A percentile compares a stretch with the other conserved stretches of the same genome.
Evolutionary conservation across 2,113 vertebrate genomes (phyloP).

Genomic region (Siniperca chuatsi): DNA sequence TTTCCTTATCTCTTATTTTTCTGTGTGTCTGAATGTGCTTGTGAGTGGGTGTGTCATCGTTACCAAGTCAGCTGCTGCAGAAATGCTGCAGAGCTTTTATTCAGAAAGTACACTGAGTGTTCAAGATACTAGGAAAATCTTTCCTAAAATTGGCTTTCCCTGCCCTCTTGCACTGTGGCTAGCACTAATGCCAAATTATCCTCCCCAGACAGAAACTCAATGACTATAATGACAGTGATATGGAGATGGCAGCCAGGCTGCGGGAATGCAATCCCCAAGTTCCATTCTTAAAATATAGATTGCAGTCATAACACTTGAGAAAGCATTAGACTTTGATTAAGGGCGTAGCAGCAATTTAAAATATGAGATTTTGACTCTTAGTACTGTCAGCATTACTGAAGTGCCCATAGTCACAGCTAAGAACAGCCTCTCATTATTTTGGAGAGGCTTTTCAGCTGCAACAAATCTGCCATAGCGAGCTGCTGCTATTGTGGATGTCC

Average conservation of each 20-base stretch:
- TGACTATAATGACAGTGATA: slow-evolving; percentile 16
- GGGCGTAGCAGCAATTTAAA: slow-evolving; percentile 12
- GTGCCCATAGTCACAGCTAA: not conserved
- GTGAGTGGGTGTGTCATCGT: not conserved
- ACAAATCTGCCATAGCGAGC: not conserved
- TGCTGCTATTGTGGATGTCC: not conserved
- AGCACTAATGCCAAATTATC: slow-evolving; percentile 15
- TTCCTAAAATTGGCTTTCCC: not conserved
- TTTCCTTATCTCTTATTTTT: no score
- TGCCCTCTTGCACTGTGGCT: not conserved
- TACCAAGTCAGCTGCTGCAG: slow-evolving; percentile 4
- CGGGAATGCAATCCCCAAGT: not conserved
- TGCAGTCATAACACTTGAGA: slow-evolving; percentile 25
- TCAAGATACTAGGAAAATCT: not conserved
- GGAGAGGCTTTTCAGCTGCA: slow-evolving; percentile 20
- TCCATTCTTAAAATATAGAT: slow-evolving; percentile 23
- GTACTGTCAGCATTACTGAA: slow-evolving; percentile 25
- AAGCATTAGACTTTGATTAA: slow-evolving; percentile 38
- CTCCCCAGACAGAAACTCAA: slow-evolving; percentile 16
- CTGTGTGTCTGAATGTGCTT: no score
- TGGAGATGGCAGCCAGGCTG: not conserved
- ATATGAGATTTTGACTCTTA: slow-evolving; percentile 2
- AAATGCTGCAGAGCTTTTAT: slow-evolving; percentile 6
- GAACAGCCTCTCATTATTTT: slow-evolving; percentile 30
- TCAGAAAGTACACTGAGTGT: not conserved